Evolutionary conservation across 2,113 vertebrate species (phyloP).

Genomic region (Lophochroa leadbeateri): DNA sequence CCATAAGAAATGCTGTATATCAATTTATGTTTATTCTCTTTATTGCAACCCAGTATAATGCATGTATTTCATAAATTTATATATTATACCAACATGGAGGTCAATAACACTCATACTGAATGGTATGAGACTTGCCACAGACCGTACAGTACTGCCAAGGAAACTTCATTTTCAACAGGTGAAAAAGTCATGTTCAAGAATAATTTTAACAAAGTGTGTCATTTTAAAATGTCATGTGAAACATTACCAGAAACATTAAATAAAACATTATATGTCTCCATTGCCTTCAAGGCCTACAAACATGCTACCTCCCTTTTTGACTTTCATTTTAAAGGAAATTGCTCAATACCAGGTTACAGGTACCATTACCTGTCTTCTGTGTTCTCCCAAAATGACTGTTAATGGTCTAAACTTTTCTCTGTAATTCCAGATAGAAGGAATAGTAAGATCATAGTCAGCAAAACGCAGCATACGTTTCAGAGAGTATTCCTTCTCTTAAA

Average conservation of each 20-base stretch:
- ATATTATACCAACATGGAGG: neutral
- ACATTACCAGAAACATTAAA: neutral
- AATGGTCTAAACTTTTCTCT: neutral
- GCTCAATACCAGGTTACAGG: neutral
- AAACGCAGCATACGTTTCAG: neutral
- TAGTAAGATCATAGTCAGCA: neutral
- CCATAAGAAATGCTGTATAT: neutral
- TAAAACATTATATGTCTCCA: neutral
- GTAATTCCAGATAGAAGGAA: neutral
- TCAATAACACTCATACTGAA: neutral
- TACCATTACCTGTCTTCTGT: neutral
- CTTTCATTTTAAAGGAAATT: neutral
- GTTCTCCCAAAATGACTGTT: neutral
- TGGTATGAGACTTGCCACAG: neutral
- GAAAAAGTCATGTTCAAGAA: neutral
- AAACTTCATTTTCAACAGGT: neutral
- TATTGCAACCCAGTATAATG: neutral
- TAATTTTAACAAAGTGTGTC: neutral
- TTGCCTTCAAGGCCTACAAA: neutral
- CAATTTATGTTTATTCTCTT: neutral
- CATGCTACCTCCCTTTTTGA: neutral
- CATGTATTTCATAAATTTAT: neutral
- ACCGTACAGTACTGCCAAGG: neutral
- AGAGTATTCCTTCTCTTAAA: neutral
- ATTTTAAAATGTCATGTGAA: neutral